Conservation (phyloP, 1,140 invertebrate genomes). For the Teleopsis dalmanni region DNA sequence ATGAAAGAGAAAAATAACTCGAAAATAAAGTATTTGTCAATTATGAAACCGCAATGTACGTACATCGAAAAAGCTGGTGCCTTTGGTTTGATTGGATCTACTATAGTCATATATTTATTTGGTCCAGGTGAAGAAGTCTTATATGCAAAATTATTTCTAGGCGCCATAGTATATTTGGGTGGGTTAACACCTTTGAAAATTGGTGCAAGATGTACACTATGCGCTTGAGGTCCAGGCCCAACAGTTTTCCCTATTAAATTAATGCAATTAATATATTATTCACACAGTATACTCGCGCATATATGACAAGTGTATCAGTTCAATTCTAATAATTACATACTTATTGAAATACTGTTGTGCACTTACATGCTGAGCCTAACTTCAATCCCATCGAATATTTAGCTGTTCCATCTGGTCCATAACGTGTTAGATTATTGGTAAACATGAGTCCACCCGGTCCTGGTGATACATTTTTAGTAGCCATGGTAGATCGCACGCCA, state of each 20-base stretch:
- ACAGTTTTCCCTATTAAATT: constrained; percentile 20
- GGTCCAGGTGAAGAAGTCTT: constrained; percentile 51
- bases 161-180: constrained; percentile 51
- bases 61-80: constrained; percentile 48
- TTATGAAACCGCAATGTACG: constrained; percentile 15
- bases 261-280: neutral
- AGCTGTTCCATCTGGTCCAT: constrained; percentile 21
- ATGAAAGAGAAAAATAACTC: neutral
- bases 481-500: constrained; percentile 34
- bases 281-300: too few species aligned
- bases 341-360: too few species aligned
- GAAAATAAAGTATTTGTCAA: neutral
- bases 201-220: constrained; percentile 47
- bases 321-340: too few species aligned
- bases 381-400: constrained; percentile 37
- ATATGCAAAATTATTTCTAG: constrained; percentile 41
- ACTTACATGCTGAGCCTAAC: constrained; percentile 21
- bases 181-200: constrained; percentile 46
- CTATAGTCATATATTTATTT: constrained; percentile 51
- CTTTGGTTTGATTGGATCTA: constrained; percentile 38
- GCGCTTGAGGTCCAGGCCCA: constrained; percentile 51
- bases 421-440: constrained; percentile 30
- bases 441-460: constrained; percentile 34
- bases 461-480: constrained; percentile 18
- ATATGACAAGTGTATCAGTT: too few species aligned